Base-by-base conservation (phyloP, 1,140 invertebrate species). In the Colletes latitarsis region DNA sequence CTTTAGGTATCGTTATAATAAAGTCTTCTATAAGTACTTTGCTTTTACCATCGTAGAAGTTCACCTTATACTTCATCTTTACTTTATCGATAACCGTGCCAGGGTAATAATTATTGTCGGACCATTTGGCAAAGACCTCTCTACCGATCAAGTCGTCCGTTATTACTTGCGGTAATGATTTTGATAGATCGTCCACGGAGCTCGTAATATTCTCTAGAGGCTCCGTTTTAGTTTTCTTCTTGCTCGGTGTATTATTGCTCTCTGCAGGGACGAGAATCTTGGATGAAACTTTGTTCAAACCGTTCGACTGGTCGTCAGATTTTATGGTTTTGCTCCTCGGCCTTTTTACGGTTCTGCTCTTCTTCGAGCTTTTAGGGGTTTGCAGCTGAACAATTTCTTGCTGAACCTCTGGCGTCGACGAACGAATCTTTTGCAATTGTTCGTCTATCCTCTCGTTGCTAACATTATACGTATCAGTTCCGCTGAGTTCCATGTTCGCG, bases 101-200 rank as follows among this genome's bases (percentile, higher is more conserved):
- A 0, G 95, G 94, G 81, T 95, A 96, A 82, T 95, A 96, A 63
- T 94, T 93, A 77, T 95, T 95, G 72, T 96, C 95, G 0, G 94
- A 94, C 95, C 95, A 96, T 89, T 95, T 95, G 0, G 95, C 95
- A 67, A 95, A 92, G 0, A 95, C 95, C 0, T 93, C 88, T 8
- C 94, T 94, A 0, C 94, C 94, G 0, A 94, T 91, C 4, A 91
- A 57, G 8, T 86, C 79, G 41, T 91, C 85, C 6, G 14, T 17
- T 6, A 62, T 5, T 1, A 52, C 8, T 52, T 21, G 39, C 0
- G 66, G 39, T 6, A 49, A 19, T 1, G 66, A 49, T 43, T 84
- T 86, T 1, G 30, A n/a, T 0, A 43, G 5, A 9, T 21, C 1
- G 1, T 77, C 63, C 4, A 39, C 1, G 4, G 6, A 17, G 6